These are phyloP conservation scores for Silurus asotus DNA, from an alignment of 2,113 vertebrate species.

Conservation along the genomic window DNA sequence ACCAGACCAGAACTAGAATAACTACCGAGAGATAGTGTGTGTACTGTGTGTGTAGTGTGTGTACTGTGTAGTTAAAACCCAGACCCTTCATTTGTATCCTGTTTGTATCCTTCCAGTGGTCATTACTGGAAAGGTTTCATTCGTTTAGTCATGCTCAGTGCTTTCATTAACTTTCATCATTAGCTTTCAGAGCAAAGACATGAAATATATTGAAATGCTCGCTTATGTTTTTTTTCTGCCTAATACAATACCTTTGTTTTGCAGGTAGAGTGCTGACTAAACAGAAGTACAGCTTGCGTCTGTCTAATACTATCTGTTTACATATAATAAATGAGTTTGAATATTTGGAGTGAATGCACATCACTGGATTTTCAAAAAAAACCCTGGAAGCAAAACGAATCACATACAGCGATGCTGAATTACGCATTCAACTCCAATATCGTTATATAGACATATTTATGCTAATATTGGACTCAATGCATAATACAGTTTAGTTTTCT, in stretches of 20 bases:
- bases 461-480: not conserved
- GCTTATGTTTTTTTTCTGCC: not conserved
- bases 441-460: not conserved
- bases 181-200: not conserved
- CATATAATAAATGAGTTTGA: not conserved
- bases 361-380: not conserved
- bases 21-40: constrained; percentile 9
- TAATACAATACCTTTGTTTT: not conserved
- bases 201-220: constrained; percentile 2
- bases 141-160: not conserved
- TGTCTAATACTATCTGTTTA: not conserved
- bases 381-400: not conserved
- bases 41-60: not conserved
- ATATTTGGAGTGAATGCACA: not conserved
- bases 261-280: constrained; percentile 21
- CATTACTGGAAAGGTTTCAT: not conserved
- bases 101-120: not conserved
- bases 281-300: not conserved
- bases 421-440: too few relatives aligned
- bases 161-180: not conserved
- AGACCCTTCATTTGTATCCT: not conserved
- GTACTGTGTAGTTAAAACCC: not conserved
- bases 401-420: not conserved
- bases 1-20: constrained; percentile 31
- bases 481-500: not conserved